These are phyloP conservation scores for Tangara arthus DNA, from an alignment of 2,797 vertebrate genomes.

Conservation along the genomic window DNA sequence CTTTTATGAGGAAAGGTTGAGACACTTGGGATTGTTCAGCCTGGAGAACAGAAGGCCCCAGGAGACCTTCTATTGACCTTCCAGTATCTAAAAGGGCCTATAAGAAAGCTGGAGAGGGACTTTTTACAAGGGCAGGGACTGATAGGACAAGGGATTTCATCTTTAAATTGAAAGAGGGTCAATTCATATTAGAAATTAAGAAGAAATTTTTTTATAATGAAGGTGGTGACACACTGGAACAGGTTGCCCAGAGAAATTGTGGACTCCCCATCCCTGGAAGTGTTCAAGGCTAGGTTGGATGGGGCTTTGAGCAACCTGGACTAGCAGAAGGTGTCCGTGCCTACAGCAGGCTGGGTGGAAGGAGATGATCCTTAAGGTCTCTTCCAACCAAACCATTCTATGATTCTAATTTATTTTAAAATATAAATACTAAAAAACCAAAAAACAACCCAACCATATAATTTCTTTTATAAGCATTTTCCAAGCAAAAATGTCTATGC, in stretches of 20 bases:
- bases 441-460: neutral
- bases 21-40: neutral
- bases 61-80: neutral
- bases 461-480: neutral
- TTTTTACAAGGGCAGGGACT: neutral
- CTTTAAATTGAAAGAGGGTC: neutral
- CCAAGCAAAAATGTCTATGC: neutral
- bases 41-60: neutral
- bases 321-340: fast-evolving
- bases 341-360: neutral
- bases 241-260: neutral
- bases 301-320: neutral
- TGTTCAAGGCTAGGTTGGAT: neutral
- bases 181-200: neutral
- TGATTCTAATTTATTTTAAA: neutral
- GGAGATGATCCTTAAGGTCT: neutral
- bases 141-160: neutral
- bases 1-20: neutral
- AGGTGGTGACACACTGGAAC: neutral
- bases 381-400: neutral
- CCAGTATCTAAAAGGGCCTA: neutral
- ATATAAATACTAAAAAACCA: neutral
- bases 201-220: neutral
- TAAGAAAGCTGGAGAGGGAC: neutral
- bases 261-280: neutral